Base-by-base conservation (phyloP, 1,140 invertebrate species). In the Venustaconcha ellipsiformis region DNA sequence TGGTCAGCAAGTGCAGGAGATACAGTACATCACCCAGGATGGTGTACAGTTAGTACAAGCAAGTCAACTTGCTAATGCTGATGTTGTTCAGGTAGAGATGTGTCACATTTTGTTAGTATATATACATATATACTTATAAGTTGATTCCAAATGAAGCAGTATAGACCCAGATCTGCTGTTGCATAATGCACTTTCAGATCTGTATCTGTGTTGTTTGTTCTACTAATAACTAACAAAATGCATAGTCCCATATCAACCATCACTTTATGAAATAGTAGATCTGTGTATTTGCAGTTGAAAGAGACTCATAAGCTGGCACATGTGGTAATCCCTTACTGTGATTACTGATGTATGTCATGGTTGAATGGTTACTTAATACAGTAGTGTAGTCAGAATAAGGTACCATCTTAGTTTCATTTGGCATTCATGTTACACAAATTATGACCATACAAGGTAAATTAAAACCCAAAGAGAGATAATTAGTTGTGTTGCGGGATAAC, bases 1-100 rank as follows among this genome's bases (percentile, higher is more conserved):
- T 8, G 78, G 79, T 30, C 30, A 57, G 67, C 76, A 59, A 60
- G 57, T 83, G n/a, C 81, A 79, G 69, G 82, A 82, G 55, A 87
- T 88, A 66, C 85, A 87, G 64, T 88, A 88, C 67, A 84, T 88
- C 14, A 87, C 87, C 66, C 76, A 78, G 26, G 87, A 88, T 83
- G 85, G 85, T 13, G 80, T 79, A 59, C 80, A 74, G 30, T 67
- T 75, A n/a, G 72, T 76, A 12, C 79, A 79, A 48, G 66, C 78
- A 14, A 57, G 70, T 11, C 78, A 81, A 67, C 70, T 74, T 30
- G 80, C 74, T 59, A 72, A 76, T 12, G 83, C 82, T 67, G 79
- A 82, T 5, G 78, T 64, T n/a, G 67, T 81, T 26, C 84, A 85
- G 82, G 82, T 86, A 59, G 18, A 48, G 23, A 62, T 55, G n/a